Percentiles rank a stretch among this genome's conserved stretches.
These are phyloP conservation scores for Argyresthia albistria DNA, from an alignment of 2,888 invertebrate genomes.

Conservation along the genomic window DNA sequence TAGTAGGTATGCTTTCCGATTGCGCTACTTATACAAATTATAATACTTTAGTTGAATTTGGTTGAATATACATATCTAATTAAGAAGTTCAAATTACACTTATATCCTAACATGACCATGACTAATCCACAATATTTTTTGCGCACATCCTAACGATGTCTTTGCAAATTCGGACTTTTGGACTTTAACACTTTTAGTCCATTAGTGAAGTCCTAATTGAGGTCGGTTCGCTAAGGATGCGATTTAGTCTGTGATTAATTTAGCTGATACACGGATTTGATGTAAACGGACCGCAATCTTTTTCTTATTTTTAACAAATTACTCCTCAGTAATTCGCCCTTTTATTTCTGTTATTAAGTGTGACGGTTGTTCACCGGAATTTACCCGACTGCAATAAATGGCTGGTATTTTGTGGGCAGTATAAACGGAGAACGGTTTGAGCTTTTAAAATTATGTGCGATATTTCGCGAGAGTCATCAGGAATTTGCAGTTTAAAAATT, in stretches of 20 bases:
- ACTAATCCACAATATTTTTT: constrained; percentile 41
- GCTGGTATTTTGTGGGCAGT: background rate
- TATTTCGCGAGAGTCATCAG: background rate
- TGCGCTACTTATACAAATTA: too few species aligned
- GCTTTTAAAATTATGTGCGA: background rate
- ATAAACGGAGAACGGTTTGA: background rate
- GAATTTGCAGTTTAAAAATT: background rate
- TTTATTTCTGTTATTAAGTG: background rate
- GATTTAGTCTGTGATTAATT: constrained; percentile 62
- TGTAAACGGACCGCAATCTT: constrained; percentile 15
- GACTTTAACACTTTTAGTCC: constrained; percentile 26
- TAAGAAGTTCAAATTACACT: too few species aligned
- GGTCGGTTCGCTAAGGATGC: constrained; percentile 66
- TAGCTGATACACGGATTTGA: constrained; percentile 26
- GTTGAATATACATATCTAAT: too few species aligned
- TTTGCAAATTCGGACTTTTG: constrained; percentile 40
- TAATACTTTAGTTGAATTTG: too few species aligned
- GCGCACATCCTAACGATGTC: constrained; percentile 41
- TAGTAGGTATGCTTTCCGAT: too few species aligned
- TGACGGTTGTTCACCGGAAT: background rate
- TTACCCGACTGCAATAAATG: background rate
- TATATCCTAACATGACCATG: constrained; percentile 18
- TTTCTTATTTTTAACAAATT: background rate
- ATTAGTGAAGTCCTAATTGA: constrained; percentile 63
- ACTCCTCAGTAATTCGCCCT: background rate